Evolutionary conservation across 1,140 invertebrate genomes (phyloP), one percentile per base, ranked within the genome.

Genomic region (Cyclargus thomasi): DNA sequence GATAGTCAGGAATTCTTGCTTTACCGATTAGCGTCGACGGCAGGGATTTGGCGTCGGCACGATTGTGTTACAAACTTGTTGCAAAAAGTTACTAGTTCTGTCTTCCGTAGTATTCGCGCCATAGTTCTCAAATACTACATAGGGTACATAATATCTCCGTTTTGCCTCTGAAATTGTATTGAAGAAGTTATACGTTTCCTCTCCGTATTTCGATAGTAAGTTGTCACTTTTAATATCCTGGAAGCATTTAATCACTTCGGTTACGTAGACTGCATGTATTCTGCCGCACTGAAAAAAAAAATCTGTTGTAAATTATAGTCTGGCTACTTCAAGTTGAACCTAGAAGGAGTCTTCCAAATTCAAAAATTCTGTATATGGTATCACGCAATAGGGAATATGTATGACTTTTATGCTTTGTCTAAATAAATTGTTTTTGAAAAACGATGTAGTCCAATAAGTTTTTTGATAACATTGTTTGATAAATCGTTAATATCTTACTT

Each of bases 261-360:
- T n/a, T 17, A 66, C 47, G 10, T 65, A 20, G 14, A 70, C 68
- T 35, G 18, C 5, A 35, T 63, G 59, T 57, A 55, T 67, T 21
- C 63, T 66, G 55, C 64, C 65, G 63, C 69, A 70, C 69, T 70
- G 62, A 57, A 70, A 70, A 35, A 21, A 55, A 66, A 47, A 47
- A 14, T 1, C 14, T 47, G 39, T 16, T 29, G 29, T 29, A 29
- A 29, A 5, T 29, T 7, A 29, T 7, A 29, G 8, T 4, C 0
- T 29, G 5, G 4, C n/a, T n/a, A n/a, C n/a, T n/a, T n/a, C n/a
- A n/a, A n/a, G n/a, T n/a, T n/a, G n/a, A n/a, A n/a, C n/a, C n/a
- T n/a, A n/a, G n/a, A n/a, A n/a, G n/a, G n/a, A n/a, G n/a, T n/a
- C n/a, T n/a, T n/a, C n/a, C n/a, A n/a, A n/a, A n/a, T n/a, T n/a